Evolutionary conservation across 2,113 vertebrate species (phyloP), one percentile per base, ranked within the genome.

Genomic region (Seriola rivoliana): DNA sequence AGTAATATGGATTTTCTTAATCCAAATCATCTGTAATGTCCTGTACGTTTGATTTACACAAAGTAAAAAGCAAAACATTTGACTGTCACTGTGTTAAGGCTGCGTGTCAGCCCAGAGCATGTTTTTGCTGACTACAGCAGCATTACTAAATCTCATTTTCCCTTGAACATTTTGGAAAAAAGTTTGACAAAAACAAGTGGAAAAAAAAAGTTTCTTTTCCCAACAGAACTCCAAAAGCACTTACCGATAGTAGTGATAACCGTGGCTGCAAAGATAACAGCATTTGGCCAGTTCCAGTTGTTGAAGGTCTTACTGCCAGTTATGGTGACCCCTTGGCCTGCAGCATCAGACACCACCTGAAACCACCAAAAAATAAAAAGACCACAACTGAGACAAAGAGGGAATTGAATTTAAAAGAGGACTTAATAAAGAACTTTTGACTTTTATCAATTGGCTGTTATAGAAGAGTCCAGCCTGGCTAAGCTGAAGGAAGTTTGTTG

Each of bases 251-350:
- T 99, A 40, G 98, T 99, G 88, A 99, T 99, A 71, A 99, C 98
- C 0, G 98, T 99, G 79, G 98, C 98, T 42, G 98, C 97, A 83
- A 99, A 99, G 87, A 99, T 99, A 82, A 99, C 97, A 0, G 98
- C 98, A 0, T 99, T 99, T 25, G 98, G 97, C 98, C 98, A 99
- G 83, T 99, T 99, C 98, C 98, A 99, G 92, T 99, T 98, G 93
- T 99, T 99, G 84, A 99, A 99, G 36, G 97, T 96, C 84, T 96
- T 96, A 77, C 96, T 97, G 75, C 97, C 98, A 0, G 96, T 98
- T 78, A 99, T 99, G 57, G 98, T 98, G 91, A 99, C 96, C 0
- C 98, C 98, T 87, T 99, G 96, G 23, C 95, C 98, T 38, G 97
- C 96, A 91, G 98, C 98, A 63, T 97, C 93, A 52, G 98, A 99